Evolutionary conservation across 2,888 invertebrate species (phyloP).

Genomic region (Apamea crenata): DNA sequence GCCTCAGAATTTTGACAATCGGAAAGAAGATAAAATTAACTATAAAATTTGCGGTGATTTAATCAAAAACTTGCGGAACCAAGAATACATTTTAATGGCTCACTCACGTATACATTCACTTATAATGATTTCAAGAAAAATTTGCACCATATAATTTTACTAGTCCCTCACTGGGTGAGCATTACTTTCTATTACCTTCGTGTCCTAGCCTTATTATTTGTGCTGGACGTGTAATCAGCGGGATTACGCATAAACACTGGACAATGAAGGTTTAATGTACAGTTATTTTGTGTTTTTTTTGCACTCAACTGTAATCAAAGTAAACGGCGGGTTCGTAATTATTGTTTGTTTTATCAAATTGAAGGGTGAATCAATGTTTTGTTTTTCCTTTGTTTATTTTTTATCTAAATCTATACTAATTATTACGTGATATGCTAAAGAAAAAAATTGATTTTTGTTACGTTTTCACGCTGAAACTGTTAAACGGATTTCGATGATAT

Average conservation of each 20-base stretch:
- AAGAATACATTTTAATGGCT: slow-evolving; percentile 22
- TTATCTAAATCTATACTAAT: not conserved
- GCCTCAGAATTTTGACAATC: not conserved
- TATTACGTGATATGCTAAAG: not conserved
- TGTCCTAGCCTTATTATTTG: slow-evolving; percentile 61
- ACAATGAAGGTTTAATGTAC: slow-evolving; percentile 33
- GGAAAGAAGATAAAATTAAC: not conserved
- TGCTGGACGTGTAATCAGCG: slow-evolving; percentile 54
- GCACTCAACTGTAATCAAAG: slow-evolving; percentile 40
- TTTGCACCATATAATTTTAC: slow-evolving; percentile 55
- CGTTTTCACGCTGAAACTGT: not conserved
- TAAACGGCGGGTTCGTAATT: slow-evolving; percentile 30
- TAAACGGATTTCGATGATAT: not conserved
- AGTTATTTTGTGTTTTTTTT: slow-evolving; percentile 48
- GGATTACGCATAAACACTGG: slow-evolving; percentile 59
- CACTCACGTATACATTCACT: not conserved
- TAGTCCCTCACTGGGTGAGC: slow-evolving; percentile 33
- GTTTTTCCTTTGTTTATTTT: not conserved
- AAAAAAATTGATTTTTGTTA: not conserved
- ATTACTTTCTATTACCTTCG: slow-evolving; percentile 67
- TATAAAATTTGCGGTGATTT: not conserved
- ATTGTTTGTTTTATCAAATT: slow-evolving; percentile 9
- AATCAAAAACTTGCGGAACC: slow-evolving; percentile 25
- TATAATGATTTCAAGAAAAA: slow-evolving; percentile 37
- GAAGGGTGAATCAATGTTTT: not conserved